Base-by-base conservation (phyloP, 2,888 invertebrate species). In the Hirtodrosophila histrioides region DNA sequence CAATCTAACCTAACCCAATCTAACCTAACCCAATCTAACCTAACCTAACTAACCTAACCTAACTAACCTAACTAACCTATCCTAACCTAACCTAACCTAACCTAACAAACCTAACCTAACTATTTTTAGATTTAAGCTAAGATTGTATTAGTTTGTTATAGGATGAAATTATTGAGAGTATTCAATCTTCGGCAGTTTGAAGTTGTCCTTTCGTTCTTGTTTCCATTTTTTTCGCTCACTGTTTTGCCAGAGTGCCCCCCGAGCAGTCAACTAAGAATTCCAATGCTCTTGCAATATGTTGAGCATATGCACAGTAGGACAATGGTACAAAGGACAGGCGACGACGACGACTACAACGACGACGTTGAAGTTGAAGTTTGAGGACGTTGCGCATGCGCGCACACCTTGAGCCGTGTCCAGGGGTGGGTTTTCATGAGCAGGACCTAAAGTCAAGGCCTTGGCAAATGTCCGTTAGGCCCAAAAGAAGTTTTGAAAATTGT, bases 351-450 rank as follows among this genome's bases (percentile, higher is more conserved):
- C n/a, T 51, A 27, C 27, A 41, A 44, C n/a, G 44, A 5, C 17
- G 31, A 51, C 17, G 53, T 41, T 27, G 29, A 31, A 31, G 39
- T 40, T 12, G 40, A 44, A 36, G 29, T 48, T 55, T 40, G 55
- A 39, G 37, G 27, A 63, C 53, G 69, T 82, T 78, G 78, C 78
- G 85, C 87, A 63, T 85, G 86, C 76, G 78, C 78, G 86, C 85
- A 86, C 87, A 81, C 83, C 85, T 83, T 83, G 78, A 78, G 68
- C 36, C 35, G 29, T 23, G 36, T 37, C 54, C 62, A 66, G 75
- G 81, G 81, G 85, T 81, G 65, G 81, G 48, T 84, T 86, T 74
- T 17, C 17, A 12, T 57, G 37, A 27, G 40, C 55, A 58, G 64
- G 72, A 75, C 53, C 56, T 71, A 39, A 64, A 82, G 87, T 86